These are phyloP conservation scores for Bubo scandiacus DNA, from an alignment of 2,113 vertebrate genomes.

Conservation along the genomic window DNA sequence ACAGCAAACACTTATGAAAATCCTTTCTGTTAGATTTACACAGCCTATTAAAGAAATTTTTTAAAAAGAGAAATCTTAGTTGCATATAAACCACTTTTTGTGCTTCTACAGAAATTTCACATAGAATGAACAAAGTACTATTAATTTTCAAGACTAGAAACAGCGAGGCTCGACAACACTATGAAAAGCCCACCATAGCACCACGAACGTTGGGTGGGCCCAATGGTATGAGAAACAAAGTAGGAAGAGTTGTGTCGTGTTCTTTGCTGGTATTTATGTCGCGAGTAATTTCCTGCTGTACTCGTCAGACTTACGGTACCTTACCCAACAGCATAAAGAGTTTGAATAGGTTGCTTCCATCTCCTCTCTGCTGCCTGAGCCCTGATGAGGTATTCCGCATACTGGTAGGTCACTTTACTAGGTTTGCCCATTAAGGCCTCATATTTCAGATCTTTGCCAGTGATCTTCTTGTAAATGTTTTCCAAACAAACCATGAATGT, in stretches of 20 bases:
- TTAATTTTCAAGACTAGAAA: not conserved
- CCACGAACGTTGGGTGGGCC: no score
- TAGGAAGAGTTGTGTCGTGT: not conserved
- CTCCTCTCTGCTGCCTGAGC: slow-evolving; percentile 74
- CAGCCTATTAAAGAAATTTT: not conserved
- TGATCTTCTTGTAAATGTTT: slow-evolving; percentile 88
- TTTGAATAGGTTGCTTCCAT: slow-evolving; percentile 74
- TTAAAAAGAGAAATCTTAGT: not conserved
- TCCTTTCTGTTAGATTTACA: not conserved
- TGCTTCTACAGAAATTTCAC: not conserved
- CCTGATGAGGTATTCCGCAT: slow-evolving; percentile 84
- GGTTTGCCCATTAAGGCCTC: slow-evolving; percentile 87
- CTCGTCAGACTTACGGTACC: not conserved
- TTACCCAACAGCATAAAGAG: slow-evolving; percentile 88
- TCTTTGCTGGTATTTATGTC: not conserved
- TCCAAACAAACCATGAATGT: slow-evolving; percentile 89
- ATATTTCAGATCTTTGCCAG: slow-evolving; percentile 84
- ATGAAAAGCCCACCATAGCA: accelerated
- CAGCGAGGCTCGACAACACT: accelerated
- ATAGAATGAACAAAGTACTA: not conserved
- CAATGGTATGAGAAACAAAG: not conserved
- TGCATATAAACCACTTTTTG: not conserved
- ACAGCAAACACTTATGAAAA: not conserved
- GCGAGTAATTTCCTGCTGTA: not conserved
- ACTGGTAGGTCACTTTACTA: slow-evolving; percentile 86